These are phyloP conservation scores for Chamaea fasciata DNA, from an alignment of 2,113 vertebrate species.

Conservation along the genomic window DNA sequence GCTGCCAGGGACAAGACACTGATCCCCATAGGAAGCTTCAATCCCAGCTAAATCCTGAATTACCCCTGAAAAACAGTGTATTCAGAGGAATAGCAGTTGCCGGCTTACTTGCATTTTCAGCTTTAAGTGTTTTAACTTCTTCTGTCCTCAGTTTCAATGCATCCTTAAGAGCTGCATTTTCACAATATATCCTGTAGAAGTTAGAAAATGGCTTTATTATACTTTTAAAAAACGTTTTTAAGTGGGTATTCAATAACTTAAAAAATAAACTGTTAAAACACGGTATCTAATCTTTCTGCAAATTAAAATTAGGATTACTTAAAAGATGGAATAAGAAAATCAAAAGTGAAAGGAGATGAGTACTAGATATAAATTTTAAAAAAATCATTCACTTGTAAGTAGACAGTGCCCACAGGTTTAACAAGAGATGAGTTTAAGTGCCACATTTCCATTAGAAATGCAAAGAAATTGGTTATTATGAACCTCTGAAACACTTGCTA, in stretches of 20 bases:
- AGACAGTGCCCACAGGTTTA: background rate
- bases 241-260: background rate
- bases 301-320: background rate
- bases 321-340: background rate
- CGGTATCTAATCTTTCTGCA: background rate
- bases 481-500: background rate
- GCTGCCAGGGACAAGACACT: background rate
- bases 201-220: background rate
- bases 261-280: background rate
- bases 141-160: slow-evolving; percentile 75
- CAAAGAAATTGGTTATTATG: background rate
- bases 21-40: background rate
- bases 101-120: slow-evolving; percentile 82
- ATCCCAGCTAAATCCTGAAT: background rate
- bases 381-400: rapidly evolving
- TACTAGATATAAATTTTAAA: background rate
- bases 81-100: background rate
- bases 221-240: background rate
- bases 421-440: background rate
- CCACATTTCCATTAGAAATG: background rate
- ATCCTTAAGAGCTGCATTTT: slow-evolving; percentile 81
- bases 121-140: slow-evolving; percentile 78
- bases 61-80: background rate
- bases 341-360: background rate
- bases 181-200: slow-evolving; percentile 77